Evolutionary conservation across 2,888 invertebrate genomes (phyloP), one percentile per base, ranked within the genome.

Genomic region (Unio pictorum): DNA sequence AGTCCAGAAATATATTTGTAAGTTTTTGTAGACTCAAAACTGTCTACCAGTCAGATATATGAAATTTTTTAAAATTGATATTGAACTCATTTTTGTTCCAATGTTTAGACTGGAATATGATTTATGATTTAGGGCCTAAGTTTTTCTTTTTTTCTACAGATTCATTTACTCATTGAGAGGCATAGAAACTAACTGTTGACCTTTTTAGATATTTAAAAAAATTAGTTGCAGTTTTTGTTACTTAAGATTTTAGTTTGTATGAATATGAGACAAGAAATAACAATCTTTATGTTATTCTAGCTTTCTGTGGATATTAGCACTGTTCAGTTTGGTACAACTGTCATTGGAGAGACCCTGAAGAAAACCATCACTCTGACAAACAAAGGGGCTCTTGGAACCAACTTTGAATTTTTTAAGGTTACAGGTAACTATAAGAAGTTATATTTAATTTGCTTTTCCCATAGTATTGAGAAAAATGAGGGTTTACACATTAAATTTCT

Each of bases 281-380:
- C 45, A 45, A 11, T 15, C 4, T 45, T 0, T 34, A 34, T 45
- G 45, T 45, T 8, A 45, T 73, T 80, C 23, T 75, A 90, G 90
- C 73, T 90, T 60, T 80, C 77, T 18, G 84, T 89, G 30, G 89
- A 89, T 71, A 85, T 80, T 7, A 80, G 74, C n/a, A 67, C 68
- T 34, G 81, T 90, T 18, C 86, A 89, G 64, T 89, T 89, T 84
- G 90, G 89, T 17, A 88, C 87, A 1, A 83, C 87, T n/a, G 90
- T 90, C 6, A 89, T 90, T 67, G 90, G 89, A 65, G 90, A 90
- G 74, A 88, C 86, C 0, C 67, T 89, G 61, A 85, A 83, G 68
- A 80, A 84, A 68, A 83, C 86, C 15, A 81, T 90, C 55, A 87
- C 84, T 1, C 81, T 90, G 63, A 84, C 81, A 54, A 90, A 89